Base-by-base conservation (phyloP, 2,888 invertebrate species). In the Apamea anceps region DNA sequence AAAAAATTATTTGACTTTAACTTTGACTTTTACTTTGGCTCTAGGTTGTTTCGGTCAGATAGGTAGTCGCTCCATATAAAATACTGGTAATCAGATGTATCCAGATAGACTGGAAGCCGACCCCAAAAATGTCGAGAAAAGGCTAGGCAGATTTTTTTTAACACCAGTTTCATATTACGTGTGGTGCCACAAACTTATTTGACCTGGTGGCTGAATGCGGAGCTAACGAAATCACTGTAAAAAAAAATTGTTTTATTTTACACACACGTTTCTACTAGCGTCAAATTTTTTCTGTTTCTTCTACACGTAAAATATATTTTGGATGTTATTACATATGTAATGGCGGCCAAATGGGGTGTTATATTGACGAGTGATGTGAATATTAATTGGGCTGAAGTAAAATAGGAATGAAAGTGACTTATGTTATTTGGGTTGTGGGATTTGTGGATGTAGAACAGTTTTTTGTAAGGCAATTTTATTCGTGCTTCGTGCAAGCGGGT, bases 271-370 rank as follows among this genome's bases (percentile, higher is more conserved):
- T 15, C 25, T 25, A 10, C 10, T 45, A 57, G 25, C 42, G 13
- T 75, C 62, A 62, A 71, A 25, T 70, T 76, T 79, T 83, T 82
- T 75, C 65, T 76, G 62, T 77, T 81, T 76, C 45, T 68, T 63
- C 37, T 62, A 65, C 3, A 63, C 28, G 6, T 60, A 42, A 25
- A 25, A 57, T 79, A 77, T 66, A 60, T 74, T 18, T 79, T 72
- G 71, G 70, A 76, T 70, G 72, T 79, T 82, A 88, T 82, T 72
- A 68, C 51, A 60, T 77, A 42, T 63, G 72, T 84, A 80, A 84
- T 86, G 54, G 42, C 4, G 57, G 62, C 72, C 63, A 80, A 84
- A 84, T 84, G 28, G 81, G 67, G 45, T 79, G 78, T 81, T 79
- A 81, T 57, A 80, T 80, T 60, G 75, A 77, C 28, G 54, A 51